These are phyloP conservation scores for Gymnorhina tibicen DNA, from an alignment of 2,113 vertebrate genomes.

Conservation along the genomic window DNA sequence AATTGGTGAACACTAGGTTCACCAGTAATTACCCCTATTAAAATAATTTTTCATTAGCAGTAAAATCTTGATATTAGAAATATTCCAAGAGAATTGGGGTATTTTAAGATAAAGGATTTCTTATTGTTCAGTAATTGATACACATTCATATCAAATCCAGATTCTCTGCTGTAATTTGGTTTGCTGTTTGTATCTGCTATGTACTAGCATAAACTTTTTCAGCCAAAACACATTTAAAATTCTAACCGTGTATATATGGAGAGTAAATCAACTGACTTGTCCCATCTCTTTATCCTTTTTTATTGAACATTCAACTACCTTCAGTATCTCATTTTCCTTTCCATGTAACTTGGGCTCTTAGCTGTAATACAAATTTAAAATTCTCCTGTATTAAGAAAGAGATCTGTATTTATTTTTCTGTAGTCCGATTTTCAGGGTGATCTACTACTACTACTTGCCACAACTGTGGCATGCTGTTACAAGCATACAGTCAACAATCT, in stretches of 20 bases:
- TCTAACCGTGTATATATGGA: not conserved
- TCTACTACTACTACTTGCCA: not conserved
- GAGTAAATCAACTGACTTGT: not conserved
- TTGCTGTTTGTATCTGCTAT: not conserved
- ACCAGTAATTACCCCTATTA: not conserved
- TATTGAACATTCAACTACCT: not conserved
- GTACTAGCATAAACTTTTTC: not conserved
- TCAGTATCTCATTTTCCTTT: not conserved
- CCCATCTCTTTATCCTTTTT: not conserved
- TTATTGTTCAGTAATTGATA: not conserved
- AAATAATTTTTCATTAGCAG: not conserved
- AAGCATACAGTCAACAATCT: not conserved
- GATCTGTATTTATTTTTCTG: not conserved
- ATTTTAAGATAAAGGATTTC: not conserved
- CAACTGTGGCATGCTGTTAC: not conserved
- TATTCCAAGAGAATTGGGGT: not conserved
- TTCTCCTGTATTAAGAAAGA: not conserved
- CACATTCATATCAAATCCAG: not conserved
- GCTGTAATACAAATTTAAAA: not conserved
- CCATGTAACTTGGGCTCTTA: not conserved
- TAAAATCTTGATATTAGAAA: not conserved
- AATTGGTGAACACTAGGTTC: not conserved
- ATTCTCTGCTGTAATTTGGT: not conserved
- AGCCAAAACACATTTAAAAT: not conserved
- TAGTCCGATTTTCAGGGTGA: not conserved